Percentiles rank a stretch among this genome's conserved stretches.
Conservation (phyloP, 1,140 invertebrate genomes). For the Aphelinus atriplicis region DNA sequence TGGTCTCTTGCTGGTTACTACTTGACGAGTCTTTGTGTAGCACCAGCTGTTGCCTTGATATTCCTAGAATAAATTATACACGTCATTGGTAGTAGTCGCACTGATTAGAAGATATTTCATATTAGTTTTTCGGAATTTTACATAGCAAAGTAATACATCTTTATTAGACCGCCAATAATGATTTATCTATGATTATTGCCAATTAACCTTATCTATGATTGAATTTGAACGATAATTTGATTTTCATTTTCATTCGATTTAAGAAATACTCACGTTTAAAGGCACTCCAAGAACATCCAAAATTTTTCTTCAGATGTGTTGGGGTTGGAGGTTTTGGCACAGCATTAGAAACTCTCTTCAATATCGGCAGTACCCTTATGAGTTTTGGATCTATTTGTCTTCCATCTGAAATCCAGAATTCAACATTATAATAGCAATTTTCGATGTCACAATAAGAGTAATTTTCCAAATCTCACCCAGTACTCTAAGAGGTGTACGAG, state of each 20-base stretch:
- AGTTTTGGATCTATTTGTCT: conserved; percentile 61
- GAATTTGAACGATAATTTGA: too few species aligned
- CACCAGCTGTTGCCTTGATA: conserved; percentile 19
- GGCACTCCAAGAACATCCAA: conserved; percentile 63
- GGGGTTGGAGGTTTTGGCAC: conserved; percentile 56
- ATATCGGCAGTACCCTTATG: conserved; percentile 57
- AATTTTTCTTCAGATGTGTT: conserved; percentile 53
- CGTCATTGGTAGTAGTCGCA: too few species aligned
- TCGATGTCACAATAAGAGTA: too few species aligned
- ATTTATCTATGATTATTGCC: conserved; percentile 11
- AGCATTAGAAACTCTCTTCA: conserved; percentile 52
- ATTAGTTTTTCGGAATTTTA: too few species aligned
- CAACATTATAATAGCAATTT: too few species aligned
- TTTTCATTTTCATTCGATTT: too few species aligned
- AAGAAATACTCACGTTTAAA: conserved; percentile 56
- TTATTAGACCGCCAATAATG: neutral
- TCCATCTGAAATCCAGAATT: conserved; percentile 52
- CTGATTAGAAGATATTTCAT: too few species aligned
- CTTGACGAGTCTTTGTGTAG: neutral
- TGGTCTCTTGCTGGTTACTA: conserved; percentile 18
- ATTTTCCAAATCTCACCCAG: too few species aligned
- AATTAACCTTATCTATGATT: neutral
- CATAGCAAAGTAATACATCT: neutral
- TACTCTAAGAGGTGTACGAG: conserved; percentile 61
- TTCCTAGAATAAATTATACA: conserved; percentile 2